Percentiles rank a stretch among this genome's conserved stretches.
phyloP scores from a whole-genome alignment of 2,797 vertebrate genomes.

The Enteromius mattozi region DNA sequence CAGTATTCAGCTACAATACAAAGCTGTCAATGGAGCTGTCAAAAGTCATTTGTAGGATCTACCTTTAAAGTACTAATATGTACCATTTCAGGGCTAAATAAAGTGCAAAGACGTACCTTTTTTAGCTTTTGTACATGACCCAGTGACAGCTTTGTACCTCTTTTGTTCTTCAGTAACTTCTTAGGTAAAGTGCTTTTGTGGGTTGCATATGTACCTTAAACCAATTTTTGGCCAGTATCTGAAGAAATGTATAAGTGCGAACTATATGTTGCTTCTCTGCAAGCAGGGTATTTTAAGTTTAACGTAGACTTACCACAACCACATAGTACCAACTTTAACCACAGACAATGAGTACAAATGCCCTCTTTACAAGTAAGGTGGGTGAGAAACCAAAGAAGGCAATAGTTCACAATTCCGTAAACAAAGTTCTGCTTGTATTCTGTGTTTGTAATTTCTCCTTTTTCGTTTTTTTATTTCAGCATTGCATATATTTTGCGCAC shows the following conservation, averaged over 20 bases:
- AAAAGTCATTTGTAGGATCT: background rate
- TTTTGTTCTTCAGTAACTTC: background rate
- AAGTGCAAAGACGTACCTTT: background rate
- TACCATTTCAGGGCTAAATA: background rate
- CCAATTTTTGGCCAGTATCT: background rate
- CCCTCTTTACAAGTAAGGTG: background rate
- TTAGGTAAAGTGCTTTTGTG: background rate
- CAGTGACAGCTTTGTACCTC: background rate
- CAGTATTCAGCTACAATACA: background rate
- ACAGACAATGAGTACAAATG: background rate
- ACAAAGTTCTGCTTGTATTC: background rate
- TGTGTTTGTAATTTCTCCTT: background rate
- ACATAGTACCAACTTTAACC: background rate
- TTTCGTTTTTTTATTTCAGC: background rate
- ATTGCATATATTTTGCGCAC: background rate
- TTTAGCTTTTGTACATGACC: background rate
- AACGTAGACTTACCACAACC: background rate
- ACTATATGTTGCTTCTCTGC: background rate
- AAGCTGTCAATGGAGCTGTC: background rate
- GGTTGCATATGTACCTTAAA: background rate
- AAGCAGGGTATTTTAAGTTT: background rate
- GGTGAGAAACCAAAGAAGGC: slow-evolving; percentile 7
- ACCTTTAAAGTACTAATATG: background rate
- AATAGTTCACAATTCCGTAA: background rate
- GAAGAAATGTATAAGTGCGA: background rate